A percentile compares a stretch with the other conserved stretches of the same genome.
These are phyloP conservation scores for Gryllus bimaculatus DNA, from an alignment of 1,140 invertebrate species.

Conservation along the genomic window DNA sequence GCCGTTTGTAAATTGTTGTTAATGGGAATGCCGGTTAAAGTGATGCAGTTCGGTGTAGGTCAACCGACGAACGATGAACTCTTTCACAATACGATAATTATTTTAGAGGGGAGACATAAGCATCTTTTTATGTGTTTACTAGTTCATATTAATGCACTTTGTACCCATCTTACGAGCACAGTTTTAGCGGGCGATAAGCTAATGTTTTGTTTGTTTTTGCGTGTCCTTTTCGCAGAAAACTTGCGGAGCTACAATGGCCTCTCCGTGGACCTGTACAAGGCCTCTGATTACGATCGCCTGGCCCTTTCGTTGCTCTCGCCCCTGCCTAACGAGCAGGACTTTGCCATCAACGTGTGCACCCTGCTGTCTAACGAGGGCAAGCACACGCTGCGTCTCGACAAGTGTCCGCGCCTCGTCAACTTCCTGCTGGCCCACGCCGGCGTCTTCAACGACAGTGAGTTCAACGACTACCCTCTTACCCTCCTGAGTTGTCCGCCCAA, in stretches of 20 bases:
- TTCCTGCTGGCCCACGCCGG: conserved; percentile 87
- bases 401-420: conserved; percentile 75
- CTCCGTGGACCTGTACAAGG: conserved; percentile 58
- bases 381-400: conserved; percentile 71
- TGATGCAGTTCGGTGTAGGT: too few relatives aligned
- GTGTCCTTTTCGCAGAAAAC: conserved; percentile 40
- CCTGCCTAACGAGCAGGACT: conserved; percentile 96
- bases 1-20: too few relatives aligned
- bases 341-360: conserved; percentile 94
- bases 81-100: too few relatives aligned
- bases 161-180: too few relatives aligned
- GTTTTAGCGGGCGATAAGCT: too few relatives aligned
- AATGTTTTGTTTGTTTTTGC: too few relatives aligned
- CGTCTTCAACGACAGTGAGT: conserved; percentile 75
- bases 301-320: conserved; percentile 84
- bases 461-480: conserved; percentile 24
- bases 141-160: too few relatives aligned
- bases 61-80: too few relatives aligned
- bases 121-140: too few relatives aligned
- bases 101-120: too few relatives aligned
- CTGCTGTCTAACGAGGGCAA: conserved; percentile 88
- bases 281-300: conserved; percentile 78
- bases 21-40: too few relatives aligned
- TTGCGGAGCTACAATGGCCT: conserved; percentile 54
- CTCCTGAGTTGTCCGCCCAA: too few relatives aligned